A percentile compares a stretch with the other conserved stretches of the same genome.
phyloP scores from a whole-genome alignment of 2,888 invertebrate genomes.

The Campoplex nolae region DNA sequence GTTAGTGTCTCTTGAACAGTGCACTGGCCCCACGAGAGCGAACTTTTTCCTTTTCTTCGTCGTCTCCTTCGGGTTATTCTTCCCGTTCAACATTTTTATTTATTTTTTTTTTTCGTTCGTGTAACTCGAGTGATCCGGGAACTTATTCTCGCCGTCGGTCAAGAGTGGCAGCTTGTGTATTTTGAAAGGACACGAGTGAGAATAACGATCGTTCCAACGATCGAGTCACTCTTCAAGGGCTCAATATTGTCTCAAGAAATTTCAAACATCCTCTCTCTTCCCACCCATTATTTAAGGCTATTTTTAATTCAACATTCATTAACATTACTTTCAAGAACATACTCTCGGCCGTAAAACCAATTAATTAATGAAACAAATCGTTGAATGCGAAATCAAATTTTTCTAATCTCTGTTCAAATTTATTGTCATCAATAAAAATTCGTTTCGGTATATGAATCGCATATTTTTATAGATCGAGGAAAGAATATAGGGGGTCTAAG shows the following conservation, averaged over 20 bases:
- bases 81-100: constrained; percentile 1
- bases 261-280: not conserved
- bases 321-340: no score
- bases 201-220: constrained; percentile 6
- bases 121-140: constrained; percentile 57
- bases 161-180: constrained; percentile 51
- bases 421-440: not conserved
- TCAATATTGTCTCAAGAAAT: not conserved
- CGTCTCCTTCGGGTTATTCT: constrained; percentile 38
- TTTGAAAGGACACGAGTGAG: constrained; percentile 40
- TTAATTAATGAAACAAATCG: no score
- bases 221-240: constrained; percentile 5
- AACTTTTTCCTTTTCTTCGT: constrained; percentile 47
- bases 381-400: no score
- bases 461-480: not conserved
- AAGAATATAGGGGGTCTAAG: no score
- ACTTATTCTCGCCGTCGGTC: constrained; percentile 22
- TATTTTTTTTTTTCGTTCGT: constrained; percentile 10
- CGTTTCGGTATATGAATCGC: not conserved
- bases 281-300: no score
- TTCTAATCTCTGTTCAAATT: not conserved
- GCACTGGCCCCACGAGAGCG: constrained; percentile 59
- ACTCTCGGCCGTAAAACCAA: not conserved
- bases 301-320: not conserved
- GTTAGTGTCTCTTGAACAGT: constrained; percentile 32